phyloP scores from a whole-genome alignment of 2,888 invertebrate species.

The Petrolisthes manimaculis region DNA sequence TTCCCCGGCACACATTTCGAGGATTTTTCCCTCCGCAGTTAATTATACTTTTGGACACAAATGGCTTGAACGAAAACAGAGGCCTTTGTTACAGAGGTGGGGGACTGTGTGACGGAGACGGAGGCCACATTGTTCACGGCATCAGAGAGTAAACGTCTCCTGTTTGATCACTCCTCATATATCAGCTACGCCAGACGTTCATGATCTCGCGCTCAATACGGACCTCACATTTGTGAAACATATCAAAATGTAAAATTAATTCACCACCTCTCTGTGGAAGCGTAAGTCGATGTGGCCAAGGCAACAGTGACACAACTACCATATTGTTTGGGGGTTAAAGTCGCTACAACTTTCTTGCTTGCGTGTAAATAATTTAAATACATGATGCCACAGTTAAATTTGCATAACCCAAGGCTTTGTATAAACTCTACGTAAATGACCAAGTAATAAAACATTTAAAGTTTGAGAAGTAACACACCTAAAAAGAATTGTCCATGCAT shows the following conservation, averaged over 20 bases:
- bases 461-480: no score
- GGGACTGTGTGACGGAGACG: constrained; percentile 40
- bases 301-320: no score
- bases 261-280: constrained; percentile 21
- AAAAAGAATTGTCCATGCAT: no score
- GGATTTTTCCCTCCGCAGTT: constrained; percentile 55
- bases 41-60: constrained; percentile 56
- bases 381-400: no score
- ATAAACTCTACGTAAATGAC: no score
- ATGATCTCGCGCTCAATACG: constrained; percentile 42
- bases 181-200: constrained; percentile 46
- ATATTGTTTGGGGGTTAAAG: no score
- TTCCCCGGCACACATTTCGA: constrained; percentile 52
- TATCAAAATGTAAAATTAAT: constrained; percentile 47
- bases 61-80: constrained; percentile 49
- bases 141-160: constrained; percentile 40
- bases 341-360: no score
- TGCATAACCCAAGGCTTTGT: no score
- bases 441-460: no score
- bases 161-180: constrained; percentile 56
- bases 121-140: constrained; percentile 43
- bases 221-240: constrained; percentile 28
- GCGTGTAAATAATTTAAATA: no score
- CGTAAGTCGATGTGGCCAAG: constrained; percentile 24
- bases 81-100: constrained; percentile 40